These are phyloP conservation scores for Torymus texanus DNA, from an alignment of 2,888 invertebrate species.

Conservation along the genomic window DNA sequence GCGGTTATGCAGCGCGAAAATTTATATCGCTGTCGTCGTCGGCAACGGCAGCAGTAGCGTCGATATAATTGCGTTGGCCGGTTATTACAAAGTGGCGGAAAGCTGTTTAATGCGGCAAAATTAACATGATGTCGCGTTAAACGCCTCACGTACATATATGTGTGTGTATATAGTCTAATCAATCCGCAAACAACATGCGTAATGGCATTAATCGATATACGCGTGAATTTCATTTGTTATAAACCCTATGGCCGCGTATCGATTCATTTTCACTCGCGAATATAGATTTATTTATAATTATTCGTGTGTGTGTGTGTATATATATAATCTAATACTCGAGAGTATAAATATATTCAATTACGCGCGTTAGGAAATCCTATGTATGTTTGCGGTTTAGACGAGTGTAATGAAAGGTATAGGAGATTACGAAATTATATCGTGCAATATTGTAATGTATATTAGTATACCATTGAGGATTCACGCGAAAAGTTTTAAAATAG, in stretches of 20 bases:
- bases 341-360: too few relatives aligned
- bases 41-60: background rate
- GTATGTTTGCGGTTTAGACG: too few relatives aligned
- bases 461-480: too few relatives aligned
- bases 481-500: background rate
- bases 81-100: constrained; percentile 5
- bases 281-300: background rate
- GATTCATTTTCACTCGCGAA: background rate
- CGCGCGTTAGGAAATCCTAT: too few relatives aligned
- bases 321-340: background rate
- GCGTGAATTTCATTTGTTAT: background rate
- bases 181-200: constrained; percentile 2
- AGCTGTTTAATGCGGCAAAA: constrained; percentile 15
- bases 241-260: background rate
- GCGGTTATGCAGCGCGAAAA: too few relatives aligned
- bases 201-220: constrained; percentile 15
- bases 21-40: too few relatives aligned
- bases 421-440: too few relatives aligned
- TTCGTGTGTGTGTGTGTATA: background rate
- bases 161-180: background rate
- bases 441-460: too few relatives aligned
- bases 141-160: background rate
- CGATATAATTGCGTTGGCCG: background rate
- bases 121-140: background rate
- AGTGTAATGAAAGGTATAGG: too few relatives aligned